Evolutionary conservation across 2,113 vertebrate genomes (phyloP), one percentile per base, ranked within the genome.

Genomic region (Nothoprocta perdicaria): DNA sequence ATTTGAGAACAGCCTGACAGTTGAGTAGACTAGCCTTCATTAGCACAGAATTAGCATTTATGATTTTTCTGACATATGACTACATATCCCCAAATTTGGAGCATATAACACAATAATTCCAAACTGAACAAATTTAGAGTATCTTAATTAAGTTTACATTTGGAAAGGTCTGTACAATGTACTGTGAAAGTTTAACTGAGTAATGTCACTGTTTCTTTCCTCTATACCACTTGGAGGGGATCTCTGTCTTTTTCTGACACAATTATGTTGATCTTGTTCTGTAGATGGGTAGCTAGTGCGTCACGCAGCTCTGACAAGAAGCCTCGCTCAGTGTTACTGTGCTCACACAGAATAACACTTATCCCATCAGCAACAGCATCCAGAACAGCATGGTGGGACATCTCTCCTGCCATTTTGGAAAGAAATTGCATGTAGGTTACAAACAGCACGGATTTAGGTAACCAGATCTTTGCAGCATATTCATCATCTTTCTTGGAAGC

Each of bases 271-370:
- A 99, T 86, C 11, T 96, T 97, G 46, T 98, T 96, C 31, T 98
- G 96, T 33, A 99, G 96, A 55, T 95, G 96, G 40, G 84, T 41
- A 2, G 84, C 16, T 11, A 99, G 97, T 41, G 93, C 83, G 38
- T 98, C 97, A 80, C 94, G 96, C 95, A 99, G 98, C 60, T 99
- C 98, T 4, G 96, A 79, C 92, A 99, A 97, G 93, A 98, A 99
- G n/a, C 99, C 99, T 58, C 99, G 98, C 94, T 99, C 99, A 1
- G 98, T 99, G 97, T 99, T 99, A 95, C 99, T 99, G 66, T 99
- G 99, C 53, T 99, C 99, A 72, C 98, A 99, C 71, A 99, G 98
- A 94, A 99, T 97, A 86, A 99, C 98, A 18, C 95, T 99, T 73
- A 98, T 98, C 72, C 99, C 99, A 12, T 92, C 98, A 45, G 98